These are phyloP conservation scores for Poeciliopsis paucimaculata DNA, from an alignment of 2,797 vertebrate species.

Conservation along the genomic window DNA sequence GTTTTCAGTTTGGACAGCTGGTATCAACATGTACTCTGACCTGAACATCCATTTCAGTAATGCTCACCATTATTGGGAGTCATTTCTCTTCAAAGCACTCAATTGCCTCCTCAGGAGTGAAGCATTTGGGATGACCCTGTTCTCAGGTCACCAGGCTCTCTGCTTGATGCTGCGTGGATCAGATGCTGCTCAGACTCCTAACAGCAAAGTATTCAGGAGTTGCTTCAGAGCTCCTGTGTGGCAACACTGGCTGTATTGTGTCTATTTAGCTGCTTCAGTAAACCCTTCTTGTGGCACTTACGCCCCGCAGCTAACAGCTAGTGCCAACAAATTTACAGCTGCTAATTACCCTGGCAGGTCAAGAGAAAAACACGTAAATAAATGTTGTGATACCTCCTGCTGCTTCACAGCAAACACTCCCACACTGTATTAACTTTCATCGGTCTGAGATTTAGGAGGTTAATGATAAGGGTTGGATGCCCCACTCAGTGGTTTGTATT, in stretches of 20 bases:
- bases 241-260: conserved; percentile 9
- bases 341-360: conserved; percentile 49
- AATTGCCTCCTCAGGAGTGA: conserved; percentile 18
- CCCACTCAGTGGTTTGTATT: conserved; percentile 14
- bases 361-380: conserved; percentile 43
- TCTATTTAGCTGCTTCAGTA: conserved; percentile 40
- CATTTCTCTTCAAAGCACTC: conserved; percentile 24
- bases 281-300: conserved; percentile 27
- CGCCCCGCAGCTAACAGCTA: conserved; percentile 40
- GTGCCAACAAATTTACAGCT: conserved; percentile 34
- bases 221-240: conserved; percentile 13
- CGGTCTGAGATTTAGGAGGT: conserved; percentile 39
- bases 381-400: conserved; percentile 45
- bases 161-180: conserved; percentile 8
- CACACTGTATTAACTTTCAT: conserved; percentile 25
- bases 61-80: conserved; percentile 15
- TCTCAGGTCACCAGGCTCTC: conserved; percentile 12
- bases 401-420: conserved; percentile 43
- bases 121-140: conserved; percentile 21
- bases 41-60: conserved; percentile 27
- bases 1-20: conserved; percentile 16
- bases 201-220: conserved; percentile 18
- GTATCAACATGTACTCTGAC: conserved; percentile 13
- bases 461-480: conserved; percentile 31
- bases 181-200: conserved; percentile 24